phyloP scores from a whole-genome alignment of 2,888 invertebrate genomes.

The Autographa pulchrina region DNA sequence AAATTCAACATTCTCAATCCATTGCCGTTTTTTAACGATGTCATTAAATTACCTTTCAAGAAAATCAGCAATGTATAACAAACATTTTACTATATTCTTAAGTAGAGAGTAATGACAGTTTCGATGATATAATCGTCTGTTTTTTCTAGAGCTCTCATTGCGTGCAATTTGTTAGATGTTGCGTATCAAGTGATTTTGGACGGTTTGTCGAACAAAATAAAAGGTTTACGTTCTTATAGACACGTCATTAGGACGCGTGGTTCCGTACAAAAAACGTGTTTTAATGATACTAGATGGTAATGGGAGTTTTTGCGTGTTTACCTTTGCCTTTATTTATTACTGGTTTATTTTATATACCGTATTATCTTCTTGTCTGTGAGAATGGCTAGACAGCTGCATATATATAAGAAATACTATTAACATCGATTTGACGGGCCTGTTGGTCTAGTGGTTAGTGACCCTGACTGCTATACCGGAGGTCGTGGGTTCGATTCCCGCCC shows the following conservation, averaged over 20 bases:
- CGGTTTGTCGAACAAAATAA: conserved; percentile 61
- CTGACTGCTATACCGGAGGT: no score
- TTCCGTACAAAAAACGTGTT: conserved; percentile 62
- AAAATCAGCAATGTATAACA: conserved; percentile 45
- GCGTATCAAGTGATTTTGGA: conserved; percentile 44
- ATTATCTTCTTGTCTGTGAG: not conserved
- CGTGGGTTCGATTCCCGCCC: no score
- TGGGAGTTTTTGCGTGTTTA: conserved; percentile 30
- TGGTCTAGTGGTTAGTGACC: no score
- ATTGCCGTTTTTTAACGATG: not conserved
- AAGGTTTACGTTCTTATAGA: conserved; percentile 51
- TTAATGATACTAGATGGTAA: conserved; percentile 48
- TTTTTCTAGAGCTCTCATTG: conserved; percentile 38
- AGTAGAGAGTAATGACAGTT: conserved; percentile 43
- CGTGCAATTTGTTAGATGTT: conserved; percentile 2
- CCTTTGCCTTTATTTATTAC: conserved; percentile 6
- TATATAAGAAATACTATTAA: no score
- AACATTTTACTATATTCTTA: conserved; percentile 10
- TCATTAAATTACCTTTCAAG: rapidly evolving
- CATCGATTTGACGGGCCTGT: no score
- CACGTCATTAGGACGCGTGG: conserved; percentile 52
- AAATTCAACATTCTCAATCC: conserved; percentile 6
- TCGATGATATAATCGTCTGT: conserved; percentile 65
- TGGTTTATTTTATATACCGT: not conserved
- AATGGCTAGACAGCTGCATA: no score